Evolutionary conservation across 2,113 vertebrate genomes (phyloP).

Genomic region (Chlamydotis undulata): DNA sequence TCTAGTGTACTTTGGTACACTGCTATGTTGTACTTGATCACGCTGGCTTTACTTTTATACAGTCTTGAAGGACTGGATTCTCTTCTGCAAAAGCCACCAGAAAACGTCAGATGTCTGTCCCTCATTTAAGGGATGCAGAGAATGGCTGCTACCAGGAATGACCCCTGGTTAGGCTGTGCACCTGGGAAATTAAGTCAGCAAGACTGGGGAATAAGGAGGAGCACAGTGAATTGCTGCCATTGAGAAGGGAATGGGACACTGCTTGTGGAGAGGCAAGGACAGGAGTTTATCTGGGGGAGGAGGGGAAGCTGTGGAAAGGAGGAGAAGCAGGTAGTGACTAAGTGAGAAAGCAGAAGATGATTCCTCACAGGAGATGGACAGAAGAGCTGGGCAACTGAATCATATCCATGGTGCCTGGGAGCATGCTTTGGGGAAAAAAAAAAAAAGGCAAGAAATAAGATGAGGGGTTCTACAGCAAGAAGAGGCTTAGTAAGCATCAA

Average conservation of each 20-base stretch:
- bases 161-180: not conserved
- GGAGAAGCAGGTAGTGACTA: not conserved
- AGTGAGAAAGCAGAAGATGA: not conserved
- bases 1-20: not conserved
- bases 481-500: not conserved
- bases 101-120: not conserved
- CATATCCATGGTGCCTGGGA: not conserved
- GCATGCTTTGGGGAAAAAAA: not conserved
- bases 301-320: not conserved
- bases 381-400: not conserved
- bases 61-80: not conserved
- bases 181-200: not conserved
- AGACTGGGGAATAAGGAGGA: not conserved
- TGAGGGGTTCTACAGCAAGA: not conserved
- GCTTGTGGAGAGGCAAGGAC: fast-evolving
- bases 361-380: not conserved
- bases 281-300: not conserved
- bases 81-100: not conserved
- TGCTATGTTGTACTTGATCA: not conserved
- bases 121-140: not conserved
- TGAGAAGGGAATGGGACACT: not conserved
- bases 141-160: not conserved
- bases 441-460: not conserved
- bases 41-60: not conserved
- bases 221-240: not conserved